Evolutionary conservation across 2,888 invertebrate genomes (phyloP).

Genomic region (Apoda limacodes): DNA sequence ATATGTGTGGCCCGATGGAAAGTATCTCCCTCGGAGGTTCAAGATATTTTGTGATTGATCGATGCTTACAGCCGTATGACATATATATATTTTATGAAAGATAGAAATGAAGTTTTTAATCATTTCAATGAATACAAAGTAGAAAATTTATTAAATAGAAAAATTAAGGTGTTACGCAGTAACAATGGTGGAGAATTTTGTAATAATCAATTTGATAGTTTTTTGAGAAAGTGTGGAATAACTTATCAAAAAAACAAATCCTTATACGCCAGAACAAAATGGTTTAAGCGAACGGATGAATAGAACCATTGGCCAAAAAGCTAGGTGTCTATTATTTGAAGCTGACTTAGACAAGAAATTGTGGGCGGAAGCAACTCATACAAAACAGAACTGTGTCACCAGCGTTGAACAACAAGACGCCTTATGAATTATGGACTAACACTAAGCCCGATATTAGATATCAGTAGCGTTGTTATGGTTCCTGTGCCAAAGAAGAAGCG

Average conservation of each 20-base stretch:
- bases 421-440: constrained; percentile 16
- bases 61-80: constrained; percentile 23
- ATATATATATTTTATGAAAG: constrained; percentile 24
- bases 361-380: constrained; percentile 7
- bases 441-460: constrained; percentile 11
- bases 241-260: constrained; percentile 17
- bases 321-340: constrained; percentile 8
- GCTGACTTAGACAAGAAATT: constrained; percentile 5
- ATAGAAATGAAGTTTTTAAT: constrained; percentile 24
- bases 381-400: constrained; percentile 9
- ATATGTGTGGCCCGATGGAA: constrained; percentile 9
- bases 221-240: constrained; percentile 11
- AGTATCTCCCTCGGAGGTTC: constrained; percentile 4
- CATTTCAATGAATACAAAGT: constrained; percentile 21
- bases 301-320: constrained; percentile 10
- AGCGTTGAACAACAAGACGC: constrained; percentile 13
- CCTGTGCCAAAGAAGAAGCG: constrained; percentile 15
- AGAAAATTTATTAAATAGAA: constrained; percentile 22
- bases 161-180: constrained; percentile 19
- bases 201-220: constrained; percentile 6
- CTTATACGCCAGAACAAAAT: too few species aligned
- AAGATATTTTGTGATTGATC: constrained; percentile 21
- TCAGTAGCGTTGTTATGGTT: constrained; percentile 14
- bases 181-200: constrained; percentile 6
- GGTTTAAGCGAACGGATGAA: too few species aligned